phyloP scores from a whole-genome alignment of 2,797 vertebrate genomes.

The Phylloscopus collybita region DNA sequence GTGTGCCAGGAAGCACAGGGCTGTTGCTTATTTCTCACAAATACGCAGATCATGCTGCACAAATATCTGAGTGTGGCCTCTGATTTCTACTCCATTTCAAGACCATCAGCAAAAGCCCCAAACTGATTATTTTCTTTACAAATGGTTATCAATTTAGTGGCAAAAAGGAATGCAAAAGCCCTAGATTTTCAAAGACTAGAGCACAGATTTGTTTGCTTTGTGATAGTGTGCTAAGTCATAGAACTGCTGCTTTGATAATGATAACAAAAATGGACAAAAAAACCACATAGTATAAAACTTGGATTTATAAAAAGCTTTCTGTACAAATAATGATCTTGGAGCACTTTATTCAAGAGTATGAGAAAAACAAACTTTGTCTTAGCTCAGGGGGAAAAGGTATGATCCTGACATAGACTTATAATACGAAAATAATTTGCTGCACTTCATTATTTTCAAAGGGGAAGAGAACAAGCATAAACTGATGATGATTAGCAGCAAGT shows the following conservation, averaged over 20 bases:
- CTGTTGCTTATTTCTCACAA: not conserved
- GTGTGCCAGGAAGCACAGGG: not conserved
- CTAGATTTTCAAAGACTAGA: not conserved
- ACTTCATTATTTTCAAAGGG: slow-evolving; percentile 28
- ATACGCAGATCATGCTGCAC: not conserved
- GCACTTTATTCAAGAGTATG: not conserved
- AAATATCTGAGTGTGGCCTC: not conserved
- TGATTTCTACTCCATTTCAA: not conserved
- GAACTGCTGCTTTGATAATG: not conserved
- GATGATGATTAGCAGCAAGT: slow-evolving; percentile 17
- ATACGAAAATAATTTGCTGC: slow-evolving; percentile 23
- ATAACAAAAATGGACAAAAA: not conserved
- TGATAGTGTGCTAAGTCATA: not conserved
- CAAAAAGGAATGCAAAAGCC: not conserved
- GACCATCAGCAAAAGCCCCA: not conserved
- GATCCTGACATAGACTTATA: slow-evolving; percentile 2
- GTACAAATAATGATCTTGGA: not conserved
- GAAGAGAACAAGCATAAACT: slow-evolving; percentile 1
- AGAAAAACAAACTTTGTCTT: not conserved
- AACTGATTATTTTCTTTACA: not conserved
- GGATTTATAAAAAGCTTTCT: slow-evolving; percentile 13
- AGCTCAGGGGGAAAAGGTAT: not conserved
- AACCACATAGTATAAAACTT: not conserved
- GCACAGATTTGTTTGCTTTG: not conserved
- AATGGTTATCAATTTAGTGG: not conserved